These are phyloP conservation scores for Noctuana brunneofusca DNA, from an alignment of 2,888 invertebrate species.

Conservation along the genomic window DNA sequence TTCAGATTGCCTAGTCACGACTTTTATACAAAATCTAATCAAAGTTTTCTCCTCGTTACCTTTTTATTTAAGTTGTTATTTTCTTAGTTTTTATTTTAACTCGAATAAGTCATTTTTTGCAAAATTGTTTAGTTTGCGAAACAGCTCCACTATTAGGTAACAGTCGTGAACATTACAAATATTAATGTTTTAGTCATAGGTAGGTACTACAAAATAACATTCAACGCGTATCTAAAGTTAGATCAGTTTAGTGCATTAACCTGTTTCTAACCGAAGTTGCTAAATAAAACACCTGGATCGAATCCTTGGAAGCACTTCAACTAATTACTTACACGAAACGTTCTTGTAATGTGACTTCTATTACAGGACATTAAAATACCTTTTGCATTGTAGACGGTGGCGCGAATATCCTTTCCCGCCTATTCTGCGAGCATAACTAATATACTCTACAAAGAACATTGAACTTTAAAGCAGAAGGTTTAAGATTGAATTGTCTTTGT, in stretches of 20 bases:
- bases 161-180: too few species aligned
- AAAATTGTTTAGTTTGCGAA: too few species aligned
- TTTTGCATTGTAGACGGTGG: conserved; percentile 4
- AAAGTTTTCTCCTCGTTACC: neutral
- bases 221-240: conserved; percentile 3
- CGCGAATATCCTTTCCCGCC: conserved; percentile 38
- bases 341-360: conserved; percentile 41
- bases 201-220: neutral
- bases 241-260: conserved; percentile 14
- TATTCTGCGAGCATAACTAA: conserved; percentile 42
- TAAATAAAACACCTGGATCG: conserved; percentile 35
- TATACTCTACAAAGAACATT: conserved; percentile 31
- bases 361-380: conserved; percentile 8
- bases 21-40: neutral
- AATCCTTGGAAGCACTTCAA: conserved; percentile 50
- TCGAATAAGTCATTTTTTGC: neutral
- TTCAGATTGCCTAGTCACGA: conserved; percentile 12
- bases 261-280: conserved; percentile 23
- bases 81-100: too few species aligned
- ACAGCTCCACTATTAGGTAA: too few species aligned
- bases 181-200: neutral
- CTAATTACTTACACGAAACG: conserved; percentile 55
- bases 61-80: too few species aligned
- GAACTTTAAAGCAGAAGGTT: conserved; percentile 15
- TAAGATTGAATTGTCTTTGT: conserved; percentile 34